phyloP scores from a whole-genome alignment of 2,113 vertebrate species.

The Chrysemys picta region DNA sequence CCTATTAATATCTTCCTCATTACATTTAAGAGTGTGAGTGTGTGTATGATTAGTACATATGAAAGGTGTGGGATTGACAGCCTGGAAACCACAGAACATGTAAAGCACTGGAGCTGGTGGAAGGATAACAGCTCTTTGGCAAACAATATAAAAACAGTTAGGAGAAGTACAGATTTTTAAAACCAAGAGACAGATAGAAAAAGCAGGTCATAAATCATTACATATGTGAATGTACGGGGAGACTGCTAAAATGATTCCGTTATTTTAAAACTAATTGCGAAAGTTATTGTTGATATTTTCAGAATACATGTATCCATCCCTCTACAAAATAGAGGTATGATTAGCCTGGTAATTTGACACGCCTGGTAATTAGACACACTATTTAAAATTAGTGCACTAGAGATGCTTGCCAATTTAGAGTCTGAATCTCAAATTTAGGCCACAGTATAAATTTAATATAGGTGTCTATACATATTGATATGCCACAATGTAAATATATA shows the following conservation, averaged over 20 bases:
- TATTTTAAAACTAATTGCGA: background rate
- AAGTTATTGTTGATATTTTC: background rate
- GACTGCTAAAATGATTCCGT: background rate
- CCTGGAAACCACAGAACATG: background rate
- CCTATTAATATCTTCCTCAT: background rate
- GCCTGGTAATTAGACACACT: too few relatives aligned
- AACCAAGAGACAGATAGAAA: background rate
- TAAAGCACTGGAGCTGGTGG: background rate
- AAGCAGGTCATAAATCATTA: background rate
- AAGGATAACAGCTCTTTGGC: background rate
- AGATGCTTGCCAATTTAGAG: too few relatives aligned
- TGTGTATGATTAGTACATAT: background rate
- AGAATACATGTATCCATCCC: background rate
- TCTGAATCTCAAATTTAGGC: too few relatives aligned
- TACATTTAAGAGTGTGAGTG: background rate
- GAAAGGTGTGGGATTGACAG: background rate
- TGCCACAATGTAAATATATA: too few relatives aligned
- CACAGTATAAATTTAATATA: too few relatives aligned
- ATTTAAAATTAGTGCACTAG: too few relatives aligned
- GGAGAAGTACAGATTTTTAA: background rate
- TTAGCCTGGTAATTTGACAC: too few relatives aligned
- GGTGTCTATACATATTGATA: too few relatives aligned
- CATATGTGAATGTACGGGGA: background rate
- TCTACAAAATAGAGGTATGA: too few relatives aligned
- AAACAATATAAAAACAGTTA: background rate